Evolutionary conservation across 2,888 invertebrate species (phyloP).

Genomic region (Drosophila atroscutellata): DNA sequence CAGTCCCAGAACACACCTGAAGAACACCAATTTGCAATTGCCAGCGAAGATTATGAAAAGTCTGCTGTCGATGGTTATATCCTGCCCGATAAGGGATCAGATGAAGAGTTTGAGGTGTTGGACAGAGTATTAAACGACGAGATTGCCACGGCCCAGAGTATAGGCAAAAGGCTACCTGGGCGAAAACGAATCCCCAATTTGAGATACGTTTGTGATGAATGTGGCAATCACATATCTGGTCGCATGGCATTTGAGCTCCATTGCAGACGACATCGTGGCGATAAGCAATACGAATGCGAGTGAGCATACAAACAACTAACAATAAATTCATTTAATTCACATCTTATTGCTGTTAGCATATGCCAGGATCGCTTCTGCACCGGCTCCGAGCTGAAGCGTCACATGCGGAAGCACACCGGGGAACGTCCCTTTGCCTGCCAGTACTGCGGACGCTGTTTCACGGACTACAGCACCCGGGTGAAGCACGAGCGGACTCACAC

Average conservation of each 20-base stretch:
- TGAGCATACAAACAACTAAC: conserved; percentile 32
- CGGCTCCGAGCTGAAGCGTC: conserved; percentile 70
- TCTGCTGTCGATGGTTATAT: conserved; percentile 11
- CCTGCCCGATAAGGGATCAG: conserved; percentile 37
- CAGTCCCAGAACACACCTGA: not conserved
- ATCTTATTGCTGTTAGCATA: conserved; percentile 35
- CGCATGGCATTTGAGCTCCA: conserved; percentile 71
- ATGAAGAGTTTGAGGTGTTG: conserved; percentile 42
- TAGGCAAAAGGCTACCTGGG: conserved; percentile 27
- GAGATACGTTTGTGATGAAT: conserved; percentile 65
- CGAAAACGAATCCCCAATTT: conserved; percentile 41
- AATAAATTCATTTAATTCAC: not conserved
- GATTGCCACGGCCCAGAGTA: conserved; percentile 28
- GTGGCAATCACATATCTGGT: conserved; percentile 67
- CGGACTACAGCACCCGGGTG: conserved; percentile 69
- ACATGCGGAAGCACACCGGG: conserved; percentile 68
- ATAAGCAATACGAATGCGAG: conserved; percentile 70
- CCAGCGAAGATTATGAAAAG: conserved; percentile 1
- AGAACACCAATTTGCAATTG: conserved; percentile 10
- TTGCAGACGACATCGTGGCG: conserved; percentile 72
- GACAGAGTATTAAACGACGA: conserved; percentile 49
- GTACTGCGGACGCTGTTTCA: conserved; percentile 66
- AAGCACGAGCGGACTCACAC: conserved; percentile 76
- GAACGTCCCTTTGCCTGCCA: conserved; percentile 73
- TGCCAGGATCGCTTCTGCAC: conserved; percentile 69